These are phyloP conservation scores for Rachycentron canadum DNA, from an alignment of 2,797 vertebrate genomes.

Conservation along the genomic window DNA sequence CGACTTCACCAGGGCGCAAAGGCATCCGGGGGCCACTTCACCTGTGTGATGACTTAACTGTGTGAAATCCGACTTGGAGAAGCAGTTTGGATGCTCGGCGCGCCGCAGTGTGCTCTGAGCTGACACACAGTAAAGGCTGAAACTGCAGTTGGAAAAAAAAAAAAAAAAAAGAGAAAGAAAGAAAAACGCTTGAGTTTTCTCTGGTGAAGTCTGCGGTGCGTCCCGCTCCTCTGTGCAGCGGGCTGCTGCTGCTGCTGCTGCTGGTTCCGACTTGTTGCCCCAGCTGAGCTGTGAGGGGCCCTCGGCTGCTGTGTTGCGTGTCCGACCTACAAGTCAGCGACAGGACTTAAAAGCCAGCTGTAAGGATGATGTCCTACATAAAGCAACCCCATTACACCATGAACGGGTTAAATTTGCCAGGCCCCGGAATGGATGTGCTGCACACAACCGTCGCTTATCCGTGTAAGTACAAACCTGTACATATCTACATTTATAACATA, in stretches of 20 bases:
- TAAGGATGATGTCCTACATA: conserved; percentile 93
- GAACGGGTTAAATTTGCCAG: conserved; percentile 90
- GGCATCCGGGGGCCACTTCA: conserved; percentile 52
- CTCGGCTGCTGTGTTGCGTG: conserved; percentile 56
- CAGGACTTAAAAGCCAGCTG: conserved; percentile 71
- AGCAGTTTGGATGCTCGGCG: conserved; percentile 36
- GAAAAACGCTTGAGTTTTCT: not conserved
- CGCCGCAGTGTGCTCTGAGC: conserved; percentile 1
- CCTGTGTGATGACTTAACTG: conserved; percentile 57
- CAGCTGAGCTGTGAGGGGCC: conserved; percentile 48
- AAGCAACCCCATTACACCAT: conserved; percentile 93
- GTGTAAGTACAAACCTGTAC: conserved; percentile 84
- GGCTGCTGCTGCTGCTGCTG: conserved; percentile 28
- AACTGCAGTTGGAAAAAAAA: conserved; percentile 9
- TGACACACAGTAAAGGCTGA: conserved; percentile 22
- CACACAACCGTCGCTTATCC: conserved; percentile 91
- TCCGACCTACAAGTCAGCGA: conserved; percentile 63
- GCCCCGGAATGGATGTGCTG: conserved; percentile 89
- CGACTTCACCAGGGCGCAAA: conserved; percentile 53
- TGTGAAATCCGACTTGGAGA: conserved; percentile 11
- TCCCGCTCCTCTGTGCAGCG: conserved; percentile 20
- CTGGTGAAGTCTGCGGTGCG: conserved; percentile 18
- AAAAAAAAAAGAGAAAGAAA: not conserved
- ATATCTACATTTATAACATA: not conserved
- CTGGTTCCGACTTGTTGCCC: conserved; percentile 43